Conservation (phyloP, 2,888 invertebrate genomes). For the Drosophila cyrtoloma region DNA sequence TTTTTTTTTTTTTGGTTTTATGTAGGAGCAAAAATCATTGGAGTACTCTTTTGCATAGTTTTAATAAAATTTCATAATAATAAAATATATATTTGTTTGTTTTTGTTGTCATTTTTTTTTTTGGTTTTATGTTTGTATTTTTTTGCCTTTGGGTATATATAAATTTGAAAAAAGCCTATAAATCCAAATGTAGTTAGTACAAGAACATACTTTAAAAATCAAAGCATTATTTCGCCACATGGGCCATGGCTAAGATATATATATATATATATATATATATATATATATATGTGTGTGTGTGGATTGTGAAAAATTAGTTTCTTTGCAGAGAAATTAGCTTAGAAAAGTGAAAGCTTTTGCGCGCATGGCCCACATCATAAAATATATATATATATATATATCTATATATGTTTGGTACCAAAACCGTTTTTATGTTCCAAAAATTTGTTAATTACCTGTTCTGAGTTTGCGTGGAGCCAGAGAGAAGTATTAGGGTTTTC, state of each 20-base stretch:
- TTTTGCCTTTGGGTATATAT: conserved; percentile 53
- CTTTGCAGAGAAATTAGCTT: conserved; percentile 33
- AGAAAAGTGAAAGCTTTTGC: conserved; percentile 36
- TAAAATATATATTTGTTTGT: conserved; percentile 68
- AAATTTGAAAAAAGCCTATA: conserved; percentile 79
- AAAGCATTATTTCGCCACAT: conserved; percentile 52
- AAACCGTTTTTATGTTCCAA: conserved; percentile 50
- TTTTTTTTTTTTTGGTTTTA: conserved; percentile 23
- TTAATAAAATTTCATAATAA: conserved; percentile 73
- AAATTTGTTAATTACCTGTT: conserved; percentile 49
- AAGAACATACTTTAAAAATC: conserved; percentile 54
- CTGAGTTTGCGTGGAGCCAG: conserved; percentile 62
- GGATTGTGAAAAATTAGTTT: conserved; percentile 23
- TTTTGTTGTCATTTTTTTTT: conserved; percentile 38
- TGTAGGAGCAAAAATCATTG: conserved; percentile 73
- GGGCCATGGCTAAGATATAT: conserved; percentile 51
- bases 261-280: neutral
- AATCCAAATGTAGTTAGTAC: conserved; percentile 61
- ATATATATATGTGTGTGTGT: neutral
- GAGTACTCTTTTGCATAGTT: conserved; percentile 72
- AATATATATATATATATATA: conserved; percentile 22
- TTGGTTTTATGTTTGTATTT: conserved; percentile 32
- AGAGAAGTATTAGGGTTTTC: conserved; percentile 50
- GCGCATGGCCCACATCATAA: conserved; percentile 46
- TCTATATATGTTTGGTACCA: conserved; percentile 47